A percentile compares a stretch with the other conserved stretches of the same genome.
These are phyloP conservation scores for Petrocephalus zakoni DNA, from an alignment of 2,113 vertebrate genomes.

Conservation along the genomic window DNA sequence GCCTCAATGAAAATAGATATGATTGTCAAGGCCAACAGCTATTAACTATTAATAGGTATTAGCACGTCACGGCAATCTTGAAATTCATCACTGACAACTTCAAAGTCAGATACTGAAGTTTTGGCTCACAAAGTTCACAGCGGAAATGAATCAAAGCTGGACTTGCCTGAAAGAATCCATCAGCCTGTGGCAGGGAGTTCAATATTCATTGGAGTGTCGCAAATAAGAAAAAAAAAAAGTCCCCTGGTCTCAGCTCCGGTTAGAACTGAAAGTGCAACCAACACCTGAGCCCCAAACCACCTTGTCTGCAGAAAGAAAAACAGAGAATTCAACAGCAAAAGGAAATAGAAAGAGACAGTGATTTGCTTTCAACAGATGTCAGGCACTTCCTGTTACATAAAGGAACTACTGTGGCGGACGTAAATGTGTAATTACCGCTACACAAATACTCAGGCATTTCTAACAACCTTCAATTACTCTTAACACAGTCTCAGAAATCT, in stretches of 20 bases:
- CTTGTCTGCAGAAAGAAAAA: neutral
- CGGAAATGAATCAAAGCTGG: neutral
- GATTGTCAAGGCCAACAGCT: neutral
- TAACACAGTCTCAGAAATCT: neutral
- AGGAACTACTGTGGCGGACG: neutral
- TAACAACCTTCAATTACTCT: neutral
- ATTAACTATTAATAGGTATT: constrained; percentile 3
- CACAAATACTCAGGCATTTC: neutral
- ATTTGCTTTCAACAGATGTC: constrained; percentile 7
- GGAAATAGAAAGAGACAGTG: neutral
- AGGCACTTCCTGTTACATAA: neutral
- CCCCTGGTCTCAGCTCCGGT: constrained; percentile 7
- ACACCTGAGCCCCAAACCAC: constrained; percentile 18
- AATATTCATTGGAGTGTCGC: constrained; percentile 14
- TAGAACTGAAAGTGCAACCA: neutral
- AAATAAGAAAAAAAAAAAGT: neutral
- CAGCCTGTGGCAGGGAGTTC: constrained; percentile 1
- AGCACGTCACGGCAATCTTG: neutral
- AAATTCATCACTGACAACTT: neutral
- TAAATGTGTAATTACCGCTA: neutral
- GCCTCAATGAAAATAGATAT: neutral
- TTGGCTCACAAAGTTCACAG: neutral
- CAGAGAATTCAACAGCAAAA: neutral
- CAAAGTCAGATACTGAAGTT: neutral
- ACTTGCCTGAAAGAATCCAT: constrained; percentile 8